Base-by-base conservation (phyloP, 1,140 invertebrate species). In the Bombus waltoni region DNA sequence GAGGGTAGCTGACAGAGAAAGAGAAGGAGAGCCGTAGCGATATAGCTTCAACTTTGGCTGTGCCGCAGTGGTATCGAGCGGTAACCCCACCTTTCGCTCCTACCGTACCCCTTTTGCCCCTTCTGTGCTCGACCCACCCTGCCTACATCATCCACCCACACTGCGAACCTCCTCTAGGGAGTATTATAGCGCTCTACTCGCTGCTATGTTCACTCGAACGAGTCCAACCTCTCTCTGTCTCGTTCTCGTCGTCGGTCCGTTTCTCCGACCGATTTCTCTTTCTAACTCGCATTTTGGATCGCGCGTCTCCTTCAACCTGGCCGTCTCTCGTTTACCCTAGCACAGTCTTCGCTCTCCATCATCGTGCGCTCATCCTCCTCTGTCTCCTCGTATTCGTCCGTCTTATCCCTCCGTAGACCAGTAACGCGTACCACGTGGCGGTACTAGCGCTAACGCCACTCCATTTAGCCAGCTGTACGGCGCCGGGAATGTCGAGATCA, bases 51-150 rank as follows among this genome's bases (percentile, higher is more conserved):
- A 95, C 94, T 95, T 95, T 93, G 92, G 94, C 93, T 88, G 91
- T 95, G 94, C 94, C 94, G 94, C 94, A 95, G 94, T 95, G 94
- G 93, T 95, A 95, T 95, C 94, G 94, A 95, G 94, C 94, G 94
- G 90, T 90, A 87, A 94, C 92, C 92, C 93, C 90, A 94, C 92
- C 81, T 87, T 85, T 88, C 81, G 71, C 75, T 73, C 73, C 85
- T 72, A 13, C 68, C 44, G 59, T 84, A 78, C 87, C 83, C 81
- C 83, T 75, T 83, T 76, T 53, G 28, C 40, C 73, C 79, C 86
- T 83, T 68, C 86, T 71, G 85, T 76, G 70, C 83, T 85, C 80
- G 83, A 87, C 76, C 81, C 80, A 85, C 88, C 83, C 88, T 77
- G 73, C 82, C 82, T 85, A 87, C 85, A 87, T 87, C 89, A 81